These are phyloP conservation scores for Carassius gibelio DNA, from an alignment of 2,113 vertebrate species.

Conservation along the genomic window DNA sequence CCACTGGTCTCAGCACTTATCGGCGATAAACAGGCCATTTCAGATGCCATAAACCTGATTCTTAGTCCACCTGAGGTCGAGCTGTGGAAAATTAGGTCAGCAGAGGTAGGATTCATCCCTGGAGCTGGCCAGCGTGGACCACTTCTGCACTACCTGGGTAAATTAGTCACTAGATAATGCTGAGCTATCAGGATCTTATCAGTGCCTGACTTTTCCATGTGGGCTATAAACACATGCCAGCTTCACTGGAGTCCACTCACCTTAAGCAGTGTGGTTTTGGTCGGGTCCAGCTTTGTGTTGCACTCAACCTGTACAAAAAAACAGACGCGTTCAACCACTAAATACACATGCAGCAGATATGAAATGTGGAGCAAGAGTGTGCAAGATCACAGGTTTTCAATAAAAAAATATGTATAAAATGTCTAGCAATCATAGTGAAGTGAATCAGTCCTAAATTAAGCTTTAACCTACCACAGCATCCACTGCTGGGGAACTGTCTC, in stretches of 20 bases:
- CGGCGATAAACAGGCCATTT: conserved; percentile 51
- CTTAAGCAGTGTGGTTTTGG: conserved; percentile 82
- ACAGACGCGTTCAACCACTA: conserved; percentile 15
- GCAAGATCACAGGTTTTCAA: too few relatives aligned
- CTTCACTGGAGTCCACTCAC: conserved; percentile 59
- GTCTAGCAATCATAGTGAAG: neutral
- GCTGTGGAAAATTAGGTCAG: conserved; percentile 68
- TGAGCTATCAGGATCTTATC: conserved; percentile 75
- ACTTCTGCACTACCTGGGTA: conserved; percentile 59
- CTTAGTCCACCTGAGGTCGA: conserved; percentile 53
- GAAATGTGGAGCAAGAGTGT: neutral
- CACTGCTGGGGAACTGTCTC: conserved; percentile 88
- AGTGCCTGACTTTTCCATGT: conserved; percentile 58
- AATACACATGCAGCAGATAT: conserved; percentile 2
- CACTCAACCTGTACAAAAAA: conserved; percentile 75
- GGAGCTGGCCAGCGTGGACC: conserved; percentile 18
- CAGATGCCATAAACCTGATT: conserved; percentile 32
- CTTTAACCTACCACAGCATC: conserved; percentile 86
- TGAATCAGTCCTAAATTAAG: neutral
- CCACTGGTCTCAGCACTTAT: conserved; percentile 49
- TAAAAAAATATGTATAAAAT: neutral
- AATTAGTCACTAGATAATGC: conserved; percentile 74
- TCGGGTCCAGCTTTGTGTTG: conserved; percentile 83
- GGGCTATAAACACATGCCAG: conserved; percentile 60
- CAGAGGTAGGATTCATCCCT: neutral